Evolutionary conservation across 1,140 invertebrate species (phyloP).

Genomic region (Anagrus nilaparvatae): DNA sequence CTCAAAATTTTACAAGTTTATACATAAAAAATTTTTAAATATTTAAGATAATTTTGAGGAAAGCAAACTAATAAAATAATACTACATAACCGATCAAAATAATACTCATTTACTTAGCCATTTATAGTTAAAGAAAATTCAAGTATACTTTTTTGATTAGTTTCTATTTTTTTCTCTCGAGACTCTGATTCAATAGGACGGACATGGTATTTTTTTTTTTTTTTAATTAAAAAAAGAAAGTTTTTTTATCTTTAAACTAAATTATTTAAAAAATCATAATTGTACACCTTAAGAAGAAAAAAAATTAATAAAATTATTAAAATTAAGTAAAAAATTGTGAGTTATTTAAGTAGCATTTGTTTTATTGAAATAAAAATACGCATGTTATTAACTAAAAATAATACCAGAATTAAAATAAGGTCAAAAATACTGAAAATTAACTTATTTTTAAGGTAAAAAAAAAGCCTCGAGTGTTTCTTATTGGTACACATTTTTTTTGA

Average conservation of each 20-base stretch:
- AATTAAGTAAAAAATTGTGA: slow-evolving; percentile 9
- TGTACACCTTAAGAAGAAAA: neutral
- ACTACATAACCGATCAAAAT: too few species aligned
- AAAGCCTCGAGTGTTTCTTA: slow-evolving; percentile 8
- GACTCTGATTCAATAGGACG: slow-evolving; percentile 10
- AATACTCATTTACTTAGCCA: neutral
- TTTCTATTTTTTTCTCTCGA: slow-evolving; percentile 6
- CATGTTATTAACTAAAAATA: slow-evolving; percentile 29
- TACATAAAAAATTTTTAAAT: slow-evolving; percentile 9
- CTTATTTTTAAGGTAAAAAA: slow-evolving; percentile 3
- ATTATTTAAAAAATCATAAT: neutral
- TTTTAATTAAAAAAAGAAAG: too few species aligned
- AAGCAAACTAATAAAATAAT: too few species aligned
- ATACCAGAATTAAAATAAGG: slow-evolving; percentile 22
- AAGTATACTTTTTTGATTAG: neutral
- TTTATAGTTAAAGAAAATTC: neutral
- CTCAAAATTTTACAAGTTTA: neutral
- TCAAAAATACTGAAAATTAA: slow-evolving; percentile 40
- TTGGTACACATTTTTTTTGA: neutral
- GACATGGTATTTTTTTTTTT: slow-evolving; percentile 5
- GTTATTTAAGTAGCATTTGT: slow-evolving; percentile 13
- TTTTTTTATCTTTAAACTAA: neutral
- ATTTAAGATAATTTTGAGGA: neutral
- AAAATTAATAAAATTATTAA: neutral
- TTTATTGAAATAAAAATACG: slow-evolving; percentile 2